A percentile compares a stretch with the other conserved stretches of the same genome.
Conservation (phyloP, 2,888 invertebrate genomes). For the Argyresthia albistria region DNA sequence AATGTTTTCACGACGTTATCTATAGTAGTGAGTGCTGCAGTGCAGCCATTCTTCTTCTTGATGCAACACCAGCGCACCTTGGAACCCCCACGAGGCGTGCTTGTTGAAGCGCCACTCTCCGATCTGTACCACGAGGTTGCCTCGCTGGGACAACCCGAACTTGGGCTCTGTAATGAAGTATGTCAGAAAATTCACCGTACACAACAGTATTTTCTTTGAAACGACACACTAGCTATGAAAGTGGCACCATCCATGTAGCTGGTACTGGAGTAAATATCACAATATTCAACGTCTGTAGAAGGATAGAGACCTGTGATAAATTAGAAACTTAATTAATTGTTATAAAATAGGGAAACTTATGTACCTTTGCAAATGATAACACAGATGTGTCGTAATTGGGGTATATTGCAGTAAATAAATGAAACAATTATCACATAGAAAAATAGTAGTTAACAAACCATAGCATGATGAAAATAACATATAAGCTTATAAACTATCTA, state of each 20-base stretch:
- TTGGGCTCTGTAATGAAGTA: constrained; percentile 41
- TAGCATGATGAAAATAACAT: neutral
- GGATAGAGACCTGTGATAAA: too few relatives aligned
- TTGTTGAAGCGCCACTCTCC: constrained; percentile 63
- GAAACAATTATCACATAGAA: neutral
- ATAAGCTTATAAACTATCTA: too few relatives aligned
- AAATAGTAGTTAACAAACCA: constrained; percentile 1
- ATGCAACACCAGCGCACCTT: constrained; percentile 63
- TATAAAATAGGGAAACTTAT: too few relatives aligned
- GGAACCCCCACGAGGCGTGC: constrained; percentile 57
- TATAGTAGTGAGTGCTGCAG: constrained; percentile 53
- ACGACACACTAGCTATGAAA: too few relatives aligned
- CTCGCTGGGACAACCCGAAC: constrained; percentile 55
- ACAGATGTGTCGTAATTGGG: too few relatives aligned
- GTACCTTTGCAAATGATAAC: too few relatives aligned
- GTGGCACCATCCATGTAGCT: too few relatives aligned
- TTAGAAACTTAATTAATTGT: too few relatives aligned
- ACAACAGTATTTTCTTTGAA: too few relatives aligned
- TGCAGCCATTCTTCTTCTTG: constrained; percentile 59
- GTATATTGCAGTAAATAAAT: too few relatives aligned
- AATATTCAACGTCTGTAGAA: too few relatives aligned
- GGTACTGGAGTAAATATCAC: too few relatives aligned
- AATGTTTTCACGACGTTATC: constrained; percentile 59
- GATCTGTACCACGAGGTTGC: constrained; percentile 57
- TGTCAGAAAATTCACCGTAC: neutral